Conservation (phyloP, 2,113 vertebrate genomes). For the Phaethon lepturus region DNA sequence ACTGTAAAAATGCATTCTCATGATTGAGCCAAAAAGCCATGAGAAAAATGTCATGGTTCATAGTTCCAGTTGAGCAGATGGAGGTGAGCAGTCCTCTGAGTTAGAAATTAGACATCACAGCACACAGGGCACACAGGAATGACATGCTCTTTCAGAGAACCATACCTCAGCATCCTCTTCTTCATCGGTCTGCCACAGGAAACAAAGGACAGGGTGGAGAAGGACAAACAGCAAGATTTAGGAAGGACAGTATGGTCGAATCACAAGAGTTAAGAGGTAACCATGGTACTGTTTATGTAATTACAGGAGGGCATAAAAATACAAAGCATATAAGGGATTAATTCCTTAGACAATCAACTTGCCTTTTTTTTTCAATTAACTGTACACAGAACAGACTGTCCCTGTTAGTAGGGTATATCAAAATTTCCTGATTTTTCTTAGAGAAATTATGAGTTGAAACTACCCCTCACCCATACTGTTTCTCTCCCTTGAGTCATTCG, state of each 20-base stretch:
- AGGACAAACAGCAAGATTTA: constrained; percentile 75
- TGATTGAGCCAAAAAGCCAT: neutral
- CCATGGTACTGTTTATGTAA: constrained; percentile 6
- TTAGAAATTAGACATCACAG: constrained; percentile 54
- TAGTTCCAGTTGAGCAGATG: neutral
- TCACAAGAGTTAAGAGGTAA: neutral
- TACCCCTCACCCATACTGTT: neutral
- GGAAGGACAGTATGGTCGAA: constrained; percentile 39
- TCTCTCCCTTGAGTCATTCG: neutral
- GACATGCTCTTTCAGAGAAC: constrained; percentile 45
- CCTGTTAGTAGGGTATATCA: neutral
- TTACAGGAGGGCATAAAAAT: neutral
- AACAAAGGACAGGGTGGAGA: constrained; percentile 64
- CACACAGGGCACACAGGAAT: constrained; percentile 18
- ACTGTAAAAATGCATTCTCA: neutral
- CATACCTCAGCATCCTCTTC: constrained; percentile 90
- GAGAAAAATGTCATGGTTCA: constrained; percentile 18
- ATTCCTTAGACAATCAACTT: neutral
- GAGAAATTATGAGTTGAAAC: neutral
- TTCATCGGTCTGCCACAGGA: constrained; percentile 88
- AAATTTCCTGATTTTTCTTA: neutral
- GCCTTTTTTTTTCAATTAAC: neutral
- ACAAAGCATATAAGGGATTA: neutral
- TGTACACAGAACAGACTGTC: neutral
- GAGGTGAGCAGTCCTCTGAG: neutral